Base-by-base conservation (phyloP, 1,140 invertebrate genomes). In the Drosophila tsacasi region DNA sequence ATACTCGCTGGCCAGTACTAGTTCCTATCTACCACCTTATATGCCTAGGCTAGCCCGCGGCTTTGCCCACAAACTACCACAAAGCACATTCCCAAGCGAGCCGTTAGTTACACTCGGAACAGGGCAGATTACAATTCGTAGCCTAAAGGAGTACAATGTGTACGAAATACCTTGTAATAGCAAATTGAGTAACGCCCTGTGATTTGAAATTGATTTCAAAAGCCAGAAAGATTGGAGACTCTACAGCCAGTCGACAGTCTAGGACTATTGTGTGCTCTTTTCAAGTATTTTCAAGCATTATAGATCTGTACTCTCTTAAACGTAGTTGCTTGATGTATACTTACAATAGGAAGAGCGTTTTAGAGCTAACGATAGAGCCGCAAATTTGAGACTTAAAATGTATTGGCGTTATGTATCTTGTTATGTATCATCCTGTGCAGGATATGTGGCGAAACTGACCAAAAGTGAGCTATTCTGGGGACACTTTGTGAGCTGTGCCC, bases 1-100 rank as follows among this genome's bases (percentile, higher is more conserved):
- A 52, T 13, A 19, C 35, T 42, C 40, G 25, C 12, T 66, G 72
- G 61, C 81, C 76, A 63, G 32, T 40, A 15, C 30, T 68, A 84
- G 60, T 32, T 27, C 12, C 37, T 39, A 58, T n/a, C 17, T 42
- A 42, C 46, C 42, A 55, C 40, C 49, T 23, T 6, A 64, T 42
- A 73, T 58, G 30, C 52, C 71, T 47, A 39, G 54, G 40, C 25
- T 37, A 39, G 32, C 66, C 59, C n/a, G 37, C 27, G 62, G 25
- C 9, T n/a, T 4, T 30, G 23, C 7, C 9, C 27, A 5, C 17
- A 8, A 12, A 17, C 7, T 25, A 37, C 39, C 25, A 61, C 55
- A 35, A 42, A 25, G 27, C 52, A 68, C 17, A 23, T 49, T 37
- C 39, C 49, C 62, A 27, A 52, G 74, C 21, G 32, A 25, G 44